phyloP scores from a whole-genome alignment of 23 tunicate genomes.

The Ascidia mentula region DNA sequence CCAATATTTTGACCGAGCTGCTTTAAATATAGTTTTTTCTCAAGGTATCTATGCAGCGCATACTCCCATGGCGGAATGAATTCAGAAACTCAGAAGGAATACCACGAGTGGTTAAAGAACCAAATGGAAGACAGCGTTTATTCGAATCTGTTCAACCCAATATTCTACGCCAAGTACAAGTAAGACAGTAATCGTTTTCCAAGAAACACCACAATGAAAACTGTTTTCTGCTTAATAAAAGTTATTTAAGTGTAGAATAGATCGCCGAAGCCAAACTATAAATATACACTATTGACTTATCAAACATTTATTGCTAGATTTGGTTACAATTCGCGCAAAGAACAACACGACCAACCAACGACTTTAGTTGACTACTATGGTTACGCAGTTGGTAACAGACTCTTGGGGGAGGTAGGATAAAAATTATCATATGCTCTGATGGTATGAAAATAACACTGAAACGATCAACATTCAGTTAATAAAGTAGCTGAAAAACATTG shows the following conservation, averaged over 20 bases:
- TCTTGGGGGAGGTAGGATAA: slow-evolving; percentile 16
- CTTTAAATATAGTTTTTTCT: neutral
- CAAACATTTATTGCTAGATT: neutral
- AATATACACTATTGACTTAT: too few species aligned
- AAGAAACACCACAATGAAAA: neutral
- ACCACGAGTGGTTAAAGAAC: slow-evolving; percentile 27
- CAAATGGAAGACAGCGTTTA: slow-evolving; percentile 11
- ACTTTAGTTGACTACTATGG: slow-evolving; percentile 46
- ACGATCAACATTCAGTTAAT: too few species aligned
- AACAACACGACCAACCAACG: slow-evolving; percentile 8
- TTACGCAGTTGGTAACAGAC: slow-evolving; percentile 26
- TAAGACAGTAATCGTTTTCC: neutral
- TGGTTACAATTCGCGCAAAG: neutral
- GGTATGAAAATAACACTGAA: too few species aligned
- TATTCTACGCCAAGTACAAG: neutral
- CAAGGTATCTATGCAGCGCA: slow-evolving; percentile 52
- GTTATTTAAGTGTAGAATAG: too few species aligned
- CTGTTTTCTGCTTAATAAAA: neutral
- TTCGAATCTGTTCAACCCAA: neutral
- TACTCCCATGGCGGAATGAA: slow-evolving; percentile 35
- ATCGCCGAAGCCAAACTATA: neutral
- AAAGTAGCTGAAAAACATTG: neutral
- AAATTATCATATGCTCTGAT: too few species aligned
- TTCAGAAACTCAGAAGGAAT: slow-evolving; percentile 18
- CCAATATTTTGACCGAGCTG: neutral